Evolutionary conservation across 2,113 vertebrate species (phyloP).

Genomic region (Microtus richardsoni): DNA sequence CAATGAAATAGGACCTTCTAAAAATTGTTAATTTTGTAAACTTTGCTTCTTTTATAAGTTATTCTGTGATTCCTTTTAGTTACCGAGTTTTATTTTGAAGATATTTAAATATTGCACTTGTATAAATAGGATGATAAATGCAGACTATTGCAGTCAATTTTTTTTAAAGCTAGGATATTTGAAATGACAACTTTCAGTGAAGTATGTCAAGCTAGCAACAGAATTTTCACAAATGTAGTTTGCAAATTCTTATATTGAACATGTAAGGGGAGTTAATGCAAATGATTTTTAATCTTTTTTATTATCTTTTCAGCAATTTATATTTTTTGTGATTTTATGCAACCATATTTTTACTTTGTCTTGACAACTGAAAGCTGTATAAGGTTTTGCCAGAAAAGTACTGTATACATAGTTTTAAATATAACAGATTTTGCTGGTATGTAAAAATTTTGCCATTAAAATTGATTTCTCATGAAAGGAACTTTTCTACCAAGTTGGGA

Average conservation of each 20-base stretch:
- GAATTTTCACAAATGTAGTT: conserved; percentile 70
- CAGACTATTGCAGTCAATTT: conserved; percentile 77
- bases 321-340: conserved; percentile 82
- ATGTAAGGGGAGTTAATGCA: conserved; percentile 69
- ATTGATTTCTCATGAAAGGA: conserved; percentile 81
- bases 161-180: conserved; percentile 80
- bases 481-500: conserved; percentile 77
- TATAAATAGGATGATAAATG: conserved; percentile 78
- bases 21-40: conserved; percentile 77
- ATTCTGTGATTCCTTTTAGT: conserved; percentile 78
- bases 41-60: conserved; percentile 80
- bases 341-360: conserved; percentile 83
- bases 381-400: conserved; percentile 83
- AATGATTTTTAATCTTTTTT: conserved; percentile 79
- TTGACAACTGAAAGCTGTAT: conserved; percentile 78
- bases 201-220: conserved; percentile 64
- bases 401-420: conserved; percentile 83
- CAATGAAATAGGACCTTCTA: conserved; percentile 71
- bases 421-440: conserved; percentile 80
- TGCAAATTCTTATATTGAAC: conserved; percentile 76
- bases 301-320: conserved; percentile 75
- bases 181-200: conserved; percentile 78
- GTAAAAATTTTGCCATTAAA: conserved; percentile 82
- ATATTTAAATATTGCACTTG: conserved; percentile 83
- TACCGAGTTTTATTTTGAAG: conserved; percentile 80